Evolutionary conservation across 1,140 invertebrate genomes (phyloP), one percentile per base, ranked within the genome.

Genomic region (Harlomillsia oculata): DNA sequence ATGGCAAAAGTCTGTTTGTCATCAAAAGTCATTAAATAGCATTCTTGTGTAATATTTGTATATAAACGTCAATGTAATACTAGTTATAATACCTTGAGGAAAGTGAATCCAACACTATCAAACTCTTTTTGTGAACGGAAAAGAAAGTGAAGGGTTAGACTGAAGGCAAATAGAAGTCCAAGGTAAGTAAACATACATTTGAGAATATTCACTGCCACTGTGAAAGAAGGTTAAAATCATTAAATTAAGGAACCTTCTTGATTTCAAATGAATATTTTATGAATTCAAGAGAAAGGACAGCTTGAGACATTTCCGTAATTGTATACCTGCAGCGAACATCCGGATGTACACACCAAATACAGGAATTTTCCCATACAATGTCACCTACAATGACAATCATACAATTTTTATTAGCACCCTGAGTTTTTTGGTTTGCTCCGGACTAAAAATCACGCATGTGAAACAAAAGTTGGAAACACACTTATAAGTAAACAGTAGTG

Each of bases 111-210:
- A 16, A 66, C 63, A 40, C 62, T 65, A 26, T 64, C 62, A 45
- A 66, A 66, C 30, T 64, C 62, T 45, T 65, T 66, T 32, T 62
- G 59, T 6, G 59, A 51, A 25, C 65, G 59, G 39, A 66, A 66
- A 32, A 66, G 56, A 44, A 66, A 66, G 48, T 66, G 65, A 18
- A 66, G 53, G 1, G 65, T 66, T 11, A 66, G 54, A 34, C 62
- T 62, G 53, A 66, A 66, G 13, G 65, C 65, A 37, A 66, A 66
- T 14, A 66, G 48, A 28, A 66, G 62, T 8, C 65, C 65, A 43
- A 66, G 37, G 40, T 64, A 66, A 1, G 65, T 66, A 39, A 66
- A 65, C 41, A 66, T 55, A 54, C 65, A 66, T 41, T 64, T 65
- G 16, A 66, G 49, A 18, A 66, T 62, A 25, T 64, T 66, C 23